phyloP scores from a whole-genome alignment of 2,797 vertebrate genomes.

The Sebastes alutus region DNA sequence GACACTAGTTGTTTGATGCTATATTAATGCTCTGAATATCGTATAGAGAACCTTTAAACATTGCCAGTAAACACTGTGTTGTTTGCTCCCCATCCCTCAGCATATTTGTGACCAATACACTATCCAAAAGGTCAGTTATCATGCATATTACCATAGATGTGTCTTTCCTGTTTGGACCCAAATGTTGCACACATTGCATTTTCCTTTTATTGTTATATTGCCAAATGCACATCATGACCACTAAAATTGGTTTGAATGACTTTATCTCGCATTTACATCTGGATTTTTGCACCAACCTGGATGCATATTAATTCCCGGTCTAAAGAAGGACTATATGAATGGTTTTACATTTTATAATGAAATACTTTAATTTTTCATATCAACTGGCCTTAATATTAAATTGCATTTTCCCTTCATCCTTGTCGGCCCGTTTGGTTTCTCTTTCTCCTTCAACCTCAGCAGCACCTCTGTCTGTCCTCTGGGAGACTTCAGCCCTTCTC shows the following conservation, averaged over 20 bases:
- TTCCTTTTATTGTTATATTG: background rate
- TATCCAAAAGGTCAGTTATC: background rate
- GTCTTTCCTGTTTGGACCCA: background rate
- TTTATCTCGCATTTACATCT: background rate
- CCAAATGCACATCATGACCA: background rate
- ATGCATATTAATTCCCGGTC: background rate
- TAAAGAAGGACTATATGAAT: background rate
- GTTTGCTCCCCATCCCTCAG: background rate
- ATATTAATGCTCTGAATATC: no score
- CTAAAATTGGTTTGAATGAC: background rate
- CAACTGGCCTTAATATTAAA: background rate
- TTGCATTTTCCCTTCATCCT: conserved; percentile 3
- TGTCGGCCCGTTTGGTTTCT: conserved; percentile 25
- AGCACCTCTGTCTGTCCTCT: conserved; percentile 51
- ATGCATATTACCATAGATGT: background rate
- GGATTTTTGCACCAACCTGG: background rate
- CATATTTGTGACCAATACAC: background rate
- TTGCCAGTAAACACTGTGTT: background rate
- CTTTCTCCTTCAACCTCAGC: conserved; percentile 54
- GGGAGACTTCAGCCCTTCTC: conserved; percentile 49
- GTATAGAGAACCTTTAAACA: background rate
- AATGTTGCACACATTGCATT: background rate
- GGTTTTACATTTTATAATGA: background rate
- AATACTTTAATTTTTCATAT: background rate
- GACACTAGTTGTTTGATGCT: no score